Evolutionary conservation across 1,140 invertebrate species (phyloP), one percentile per base, ranked within the genome.

Genomic region (Ectropis grisescens): DNA sequence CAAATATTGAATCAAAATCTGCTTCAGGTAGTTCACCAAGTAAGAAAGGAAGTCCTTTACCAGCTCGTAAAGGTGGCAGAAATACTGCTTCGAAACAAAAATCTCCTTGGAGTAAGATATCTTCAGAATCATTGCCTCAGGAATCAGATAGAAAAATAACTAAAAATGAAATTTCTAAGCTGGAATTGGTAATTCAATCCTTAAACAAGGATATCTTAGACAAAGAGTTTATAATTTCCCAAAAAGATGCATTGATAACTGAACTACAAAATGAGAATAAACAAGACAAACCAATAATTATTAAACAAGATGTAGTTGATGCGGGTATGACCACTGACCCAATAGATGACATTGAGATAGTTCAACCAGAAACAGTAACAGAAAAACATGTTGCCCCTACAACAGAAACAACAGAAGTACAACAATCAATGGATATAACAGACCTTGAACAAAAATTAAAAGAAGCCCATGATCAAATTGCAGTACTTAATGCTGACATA

Each of bases 401-500:
- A 51, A 41, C 8, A 27, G 29, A 41, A 19, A 14, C 39, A 35
- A n/a, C 9, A 33, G 19, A 41, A 25, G 46, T 47, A 34, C 11
- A 24, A 29, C 31, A 27, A 11, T 13, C 43, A 10, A 3, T 33
- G 39, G 13, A 71, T 38, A 13, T 56, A 12, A 46, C 46, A 16
- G 41, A 54, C 29, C 38, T 61, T 27, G 50, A 53, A 65, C 70
- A 48, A 58, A 82, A 55, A 62, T 80, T 59, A 47, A 58, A 57
- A 41, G 44, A 50, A 13, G 66, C 81, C 14, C 41, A 68, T 41
- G 49, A 85, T 14, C 83, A 87, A 57, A 82, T 89, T 33, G 55
- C 57, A 11, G 85, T 85, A 54, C 69, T 93, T 1, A 88, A 87
- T 38, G 86, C 88, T 48, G 87, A 90, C 61, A 70, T 93, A 33